Evolutionary conservation across 2,113 vertebrate species (phyloP).

Genomic region (Dasyurus viverrinus): DNA sequence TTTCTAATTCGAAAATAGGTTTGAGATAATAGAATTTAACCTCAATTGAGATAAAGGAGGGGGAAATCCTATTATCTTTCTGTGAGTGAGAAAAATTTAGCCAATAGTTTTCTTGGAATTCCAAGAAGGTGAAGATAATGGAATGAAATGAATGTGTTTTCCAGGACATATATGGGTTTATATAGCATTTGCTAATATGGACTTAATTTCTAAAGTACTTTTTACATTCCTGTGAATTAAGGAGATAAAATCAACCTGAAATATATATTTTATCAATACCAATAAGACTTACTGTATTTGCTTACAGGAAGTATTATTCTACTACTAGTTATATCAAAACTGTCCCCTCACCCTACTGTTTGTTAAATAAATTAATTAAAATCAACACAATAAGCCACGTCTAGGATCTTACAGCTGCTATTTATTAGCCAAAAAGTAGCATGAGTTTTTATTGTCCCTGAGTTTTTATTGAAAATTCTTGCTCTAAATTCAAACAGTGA

Average conservation of each 20-base stretch:
- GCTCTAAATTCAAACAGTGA: background rate
- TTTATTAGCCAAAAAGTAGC: constrained; percentile 27
- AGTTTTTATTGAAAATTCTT: constrained; percentile 14
- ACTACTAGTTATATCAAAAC: constrained; percentile 44
- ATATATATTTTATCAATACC: background rate
- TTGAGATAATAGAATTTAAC: constrained; percentile 4
- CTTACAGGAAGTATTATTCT: constrained; percentile 46
- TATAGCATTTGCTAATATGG: background rate
- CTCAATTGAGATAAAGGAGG: background rate
- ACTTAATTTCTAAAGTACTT: background rate
- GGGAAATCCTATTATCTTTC: constrained; percentile 31
- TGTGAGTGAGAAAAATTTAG: constrained; percentile 13
- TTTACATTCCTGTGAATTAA: constrained; percentile 24
- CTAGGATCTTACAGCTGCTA: constrained; percentile 34
- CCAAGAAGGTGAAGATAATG: constrained; percentile 19
- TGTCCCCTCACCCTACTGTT: constrained; percentile 57
- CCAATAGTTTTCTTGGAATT: constrained; percentile 7
- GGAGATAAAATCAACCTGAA: background rate
- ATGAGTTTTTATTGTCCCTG: constrained; percentile 27
- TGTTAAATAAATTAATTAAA: constrained; percentile 49
- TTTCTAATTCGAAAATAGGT: constrained; percentile 43
- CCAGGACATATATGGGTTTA: background rate
- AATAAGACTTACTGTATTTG: constrained; percentile 10
- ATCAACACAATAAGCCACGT: constrained; percentile 37
- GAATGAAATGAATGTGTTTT: constrained; percentile 37